These are phyloP conservation scores for Lithophane semibrunnea DNA, from an alignment of 2,888 invertebrate genomes.

Conservation along the genomic window DNA sequence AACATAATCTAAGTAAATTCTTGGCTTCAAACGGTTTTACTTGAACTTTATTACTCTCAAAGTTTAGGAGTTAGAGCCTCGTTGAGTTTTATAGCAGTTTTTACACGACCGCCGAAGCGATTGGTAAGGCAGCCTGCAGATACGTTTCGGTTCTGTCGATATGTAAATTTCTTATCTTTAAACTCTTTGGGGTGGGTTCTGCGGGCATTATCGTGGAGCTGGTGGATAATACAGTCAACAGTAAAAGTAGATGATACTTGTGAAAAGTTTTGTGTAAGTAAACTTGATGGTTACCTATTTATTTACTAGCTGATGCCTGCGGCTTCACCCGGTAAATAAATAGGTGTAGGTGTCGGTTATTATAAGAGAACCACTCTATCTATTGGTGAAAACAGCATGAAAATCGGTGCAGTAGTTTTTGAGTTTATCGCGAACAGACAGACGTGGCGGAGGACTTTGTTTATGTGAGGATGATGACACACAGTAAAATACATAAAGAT, in stretches of 20 bases:
- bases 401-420: too few relatives aligned
- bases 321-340: too few relatives aligned
- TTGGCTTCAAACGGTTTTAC: constrained; percentile 47
- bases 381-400: too few relatives aligned
- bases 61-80: constrained; percentile 75
- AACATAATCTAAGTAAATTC: constrained; percentile 58
- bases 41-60: constrained; percentile 58
- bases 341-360: too few relatives aligned
- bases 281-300: not conserved
- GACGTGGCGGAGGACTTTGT: too few relatives aligned
- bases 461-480: too few relatives aligned
- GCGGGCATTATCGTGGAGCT: constrained; percentile 8
- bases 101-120: constrained; percentile 77
- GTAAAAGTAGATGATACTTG: not conserved
- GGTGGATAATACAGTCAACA: constrained; percentile 14
- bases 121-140: constrained; percentile 61
- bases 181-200: constrained; percentile 29
- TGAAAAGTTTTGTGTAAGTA: not conserved
- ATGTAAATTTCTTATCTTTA: constrained; percentile 63
- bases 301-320: too few relatives aligned
- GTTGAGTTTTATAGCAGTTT: constrained; percentile 84
- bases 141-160: constrained; percentile 54
- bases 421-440: too few relatives aligned
- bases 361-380: too few relatives aligned
- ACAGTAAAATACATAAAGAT: too few relatives aligned